A percentile compares a stretch with the other conserved stretches of the same genome.
These are phyloP conservation scores for Rhinophrynus dorsalis DNA, from an alignment of 2,797 vertebrate species.

Conservation along the genomic window DNA sequence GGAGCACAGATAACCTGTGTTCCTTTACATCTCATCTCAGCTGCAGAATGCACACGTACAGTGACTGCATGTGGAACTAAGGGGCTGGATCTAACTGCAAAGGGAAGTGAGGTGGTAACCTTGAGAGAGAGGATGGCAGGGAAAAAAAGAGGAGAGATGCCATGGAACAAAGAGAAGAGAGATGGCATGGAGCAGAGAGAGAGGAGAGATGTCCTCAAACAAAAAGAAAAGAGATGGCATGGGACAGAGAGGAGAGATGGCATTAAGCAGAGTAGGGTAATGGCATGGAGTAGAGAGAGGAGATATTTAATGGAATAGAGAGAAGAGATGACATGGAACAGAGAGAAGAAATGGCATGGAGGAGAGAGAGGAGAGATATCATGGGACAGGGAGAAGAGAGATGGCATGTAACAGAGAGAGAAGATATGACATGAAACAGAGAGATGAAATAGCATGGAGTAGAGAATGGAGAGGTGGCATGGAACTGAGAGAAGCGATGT, in stretches of 20 bases:
- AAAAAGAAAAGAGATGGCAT: not conserved
- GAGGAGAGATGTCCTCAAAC: not conserved
- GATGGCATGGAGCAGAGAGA: not conserved
- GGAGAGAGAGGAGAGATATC: not conserved
- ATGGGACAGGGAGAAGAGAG: not conserved
- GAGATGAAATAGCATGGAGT: not conserved
- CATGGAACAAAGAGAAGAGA: not conserved
- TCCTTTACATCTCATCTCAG: no score
- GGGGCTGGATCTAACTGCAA: no score
- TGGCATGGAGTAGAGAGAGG: not conserved
- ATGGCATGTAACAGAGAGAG: no score
- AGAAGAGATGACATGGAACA: not conserved
- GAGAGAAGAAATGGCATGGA: constrained; percentile 1
- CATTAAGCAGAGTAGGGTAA: not conserved
- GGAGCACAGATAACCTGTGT: no score
- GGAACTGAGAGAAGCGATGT: not conserved
- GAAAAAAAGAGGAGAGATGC: not conserved
- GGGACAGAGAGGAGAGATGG: not conserved
- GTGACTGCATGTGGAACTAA: no score
- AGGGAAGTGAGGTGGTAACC: no score
- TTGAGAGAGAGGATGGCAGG: not conserved
- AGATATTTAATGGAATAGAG: not conserved
- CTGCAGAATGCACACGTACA: no score
- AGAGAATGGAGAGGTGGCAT: not conserved
- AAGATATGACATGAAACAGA: not conserved